Conservation (phyloP, 2,797 vertebrate species). For the Psittacula echo region DNA sequence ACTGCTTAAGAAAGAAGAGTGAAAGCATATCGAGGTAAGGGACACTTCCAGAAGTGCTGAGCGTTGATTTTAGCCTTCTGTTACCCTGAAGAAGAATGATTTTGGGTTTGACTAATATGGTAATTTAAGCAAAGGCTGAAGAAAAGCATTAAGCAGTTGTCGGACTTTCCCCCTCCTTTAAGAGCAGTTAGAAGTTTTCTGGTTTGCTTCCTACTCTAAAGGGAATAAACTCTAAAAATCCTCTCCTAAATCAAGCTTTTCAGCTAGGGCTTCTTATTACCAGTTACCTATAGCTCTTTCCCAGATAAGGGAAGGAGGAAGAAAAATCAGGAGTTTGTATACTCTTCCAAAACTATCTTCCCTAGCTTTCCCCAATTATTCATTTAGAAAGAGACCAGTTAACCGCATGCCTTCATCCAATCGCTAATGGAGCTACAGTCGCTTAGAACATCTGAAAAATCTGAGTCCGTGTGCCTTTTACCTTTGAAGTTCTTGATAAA, state of each 20-base stretch:
- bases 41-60: not conserved
- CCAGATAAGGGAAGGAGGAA: not conserved
- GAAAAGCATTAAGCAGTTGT: not conserved
- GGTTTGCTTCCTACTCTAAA: not conserved
- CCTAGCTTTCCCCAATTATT: not conserved
- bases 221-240: not conserved
- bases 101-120: not conserved
- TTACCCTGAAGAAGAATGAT: not conserved
- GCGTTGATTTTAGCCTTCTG: not conserved
- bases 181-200: not conserved
- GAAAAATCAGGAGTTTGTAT: not conserved
- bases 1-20: not conserved
- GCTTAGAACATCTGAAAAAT: not conserved
- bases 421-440: not conserved
- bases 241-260: not conserved
- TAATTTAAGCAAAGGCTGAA: not conserved
- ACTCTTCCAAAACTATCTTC: not conserved
- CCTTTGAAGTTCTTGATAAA: not conserved
- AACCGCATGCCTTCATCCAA: not conserved
- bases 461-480: not conserved
- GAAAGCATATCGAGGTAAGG: accelerated
- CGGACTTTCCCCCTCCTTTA: not conserved
- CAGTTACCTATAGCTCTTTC: not conserved
- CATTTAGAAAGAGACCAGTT: not conserved
- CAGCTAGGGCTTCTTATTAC: not conserved